These are phyloP conservation scores for Drosophila parvula DNA, from an alignment of 1,140 invertebrate genomes.

Conservation along the genomic window DNA sequence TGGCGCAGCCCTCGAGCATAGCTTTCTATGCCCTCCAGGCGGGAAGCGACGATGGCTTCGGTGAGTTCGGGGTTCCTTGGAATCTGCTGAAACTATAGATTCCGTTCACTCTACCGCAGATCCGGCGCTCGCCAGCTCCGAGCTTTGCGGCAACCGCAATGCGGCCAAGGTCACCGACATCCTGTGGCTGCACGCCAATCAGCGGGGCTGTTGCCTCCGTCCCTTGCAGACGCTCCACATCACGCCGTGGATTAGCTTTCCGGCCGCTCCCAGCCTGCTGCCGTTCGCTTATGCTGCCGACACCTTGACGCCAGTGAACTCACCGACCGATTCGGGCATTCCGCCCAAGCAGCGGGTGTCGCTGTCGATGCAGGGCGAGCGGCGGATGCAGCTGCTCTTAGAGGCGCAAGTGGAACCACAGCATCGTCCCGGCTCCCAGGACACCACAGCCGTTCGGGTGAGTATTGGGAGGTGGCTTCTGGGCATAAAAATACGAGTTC, in stretches of 20 bases:
- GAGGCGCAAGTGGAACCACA: slow-evolving; percentile 61
- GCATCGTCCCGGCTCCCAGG: slow-evolving; percentile 5
- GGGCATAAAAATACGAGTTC: not conserved
- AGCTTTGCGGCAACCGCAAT: slow-evolving; percentile 85
- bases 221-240: slow-evolving; percentile 84
- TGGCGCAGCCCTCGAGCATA: slow-evolving; percentile 83
- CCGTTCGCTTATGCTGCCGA: slow-evolving; percentile 66
- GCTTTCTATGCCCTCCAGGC: slow-evolving; percentile 82
- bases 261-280: slow-evolving; percentile 59
- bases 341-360: slow-evolving; percentile 27
- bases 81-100: slow-evolving; percentile 1
- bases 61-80: slow-evolving; percentile 42
- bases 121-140: slow-evolving; percentile 84
- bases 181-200: slow-evolving; percentile 85
- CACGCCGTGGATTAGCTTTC: slow-evolving; percentile 80
- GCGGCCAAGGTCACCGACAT: slow-evolving; percentile 85
- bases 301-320: slow-evolving; percentile 30
- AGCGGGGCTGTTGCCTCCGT: slow-evolving; percentile 85
- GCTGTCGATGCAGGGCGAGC: slow-evolving; percentile 41
- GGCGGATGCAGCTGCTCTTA: slow-evolving; percentile 59
- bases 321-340: slow-evolving; percentile 39
- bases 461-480: slow-evolving; percentile 5
- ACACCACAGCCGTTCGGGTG: slow-evolving; percentile 57
- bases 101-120: slow-evolving; percentile 20
- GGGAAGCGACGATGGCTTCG: slow-evolving; percentile 71